Base-by-base conservation (phyloP, 1,140 invertebrate genomes). In the Ladona fulva region DNA sequence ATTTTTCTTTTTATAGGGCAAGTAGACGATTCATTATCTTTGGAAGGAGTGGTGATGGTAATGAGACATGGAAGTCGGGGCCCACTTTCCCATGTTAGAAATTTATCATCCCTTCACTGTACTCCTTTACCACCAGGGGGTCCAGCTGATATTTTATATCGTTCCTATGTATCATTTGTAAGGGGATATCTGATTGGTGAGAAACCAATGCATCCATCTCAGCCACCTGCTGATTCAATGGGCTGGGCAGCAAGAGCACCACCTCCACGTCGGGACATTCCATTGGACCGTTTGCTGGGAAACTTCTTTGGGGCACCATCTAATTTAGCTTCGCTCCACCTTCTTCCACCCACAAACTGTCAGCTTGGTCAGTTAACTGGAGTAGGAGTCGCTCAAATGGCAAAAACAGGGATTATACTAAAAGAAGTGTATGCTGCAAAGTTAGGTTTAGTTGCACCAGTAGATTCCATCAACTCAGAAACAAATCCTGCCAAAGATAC, bases 41-140 rank as follows among this genome's bases (percentile, higher is more conserved):
- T 97, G 19, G 91, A 92, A 84, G 92, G 94, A 12, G 88, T 96
- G 10, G 84, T 96, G 42, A 87, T 96, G 42, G 85, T 97, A 11
- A 91, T 95, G 7, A 86, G 96, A 37, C 95, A 97, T 85, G 96
- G 96, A 1, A 95, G 97, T 84, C 87, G 95, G 74, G 94, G 94
- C 7, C 93, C 95, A 0, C 86, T 97, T 74, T 90, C 92, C 11
- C 92, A 94, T 83, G 87, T 96, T 6, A 87, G 90, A 79, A 91
- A 93, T 80, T 89, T 93, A 73, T 90, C 91, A 25, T 88, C 86
- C 74, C 87, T 97, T 5, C 92, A 94, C 80, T 97, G 96, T 85
- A 90, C 91, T 7, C 81, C 84, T 25, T 79, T 12, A 37, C 74
- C 74, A n/a, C 78, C 75, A 52, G 52, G 52, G 5, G 52, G 52